Base-by-base conservation (phyloP, 1,140 invertebrate species). In the Ganaspis sp. region DNA sequence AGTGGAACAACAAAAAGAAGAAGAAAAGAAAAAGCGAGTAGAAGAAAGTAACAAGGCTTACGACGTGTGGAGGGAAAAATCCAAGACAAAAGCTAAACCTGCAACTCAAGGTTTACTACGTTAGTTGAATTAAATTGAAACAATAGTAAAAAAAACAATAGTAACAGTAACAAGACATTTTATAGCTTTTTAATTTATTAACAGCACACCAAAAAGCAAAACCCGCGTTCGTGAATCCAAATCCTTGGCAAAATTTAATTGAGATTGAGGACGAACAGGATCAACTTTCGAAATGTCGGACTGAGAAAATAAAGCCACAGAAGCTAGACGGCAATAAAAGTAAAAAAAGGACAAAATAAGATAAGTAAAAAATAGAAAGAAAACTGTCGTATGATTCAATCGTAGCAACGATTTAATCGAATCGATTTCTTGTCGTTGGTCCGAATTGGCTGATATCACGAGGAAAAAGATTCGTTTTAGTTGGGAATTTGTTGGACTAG, bases 51-150 rank as follows among this genome's bases (percentile, higher is more conserved):
- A 73, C 1, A 86, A 82, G n/a, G 90, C 90, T 40, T 91, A 88
- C 70, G 81, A 88, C 29, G 84, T 85, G 29, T 91, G 89, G 90
- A 76, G 73, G n/a, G 81, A 88, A 73, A 89, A 81, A 9, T 84
- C 89, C 8, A 90, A 86, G 77, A 84, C 82, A 42, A 83, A 73
- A 71, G 87, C 89, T 8, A 89, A 81, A 72, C 90, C 90, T 2
- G 86, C 89, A 1, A 91, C 90, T 0, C 90, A 91, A 80, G 86
- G 90, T 76, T 78, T 91, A 53, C 74, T 91, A 38, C 87, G 90
- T 91, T 79, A 84, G 88, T 89, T 45, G 38, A 29, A 23, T 17
- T 1, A 37, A 29, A 58, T 53, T 29, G 1, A 15, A 49, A 45
- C 74, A 21, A 49, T 64, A 8, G 37, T 75, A 45, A 45, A 45